These are phyloP conservation scores for Dendronephthya gigantea DNA, from an alignment of 64 coral and sea anemone species.

Conservation along the genomic window DNA sequence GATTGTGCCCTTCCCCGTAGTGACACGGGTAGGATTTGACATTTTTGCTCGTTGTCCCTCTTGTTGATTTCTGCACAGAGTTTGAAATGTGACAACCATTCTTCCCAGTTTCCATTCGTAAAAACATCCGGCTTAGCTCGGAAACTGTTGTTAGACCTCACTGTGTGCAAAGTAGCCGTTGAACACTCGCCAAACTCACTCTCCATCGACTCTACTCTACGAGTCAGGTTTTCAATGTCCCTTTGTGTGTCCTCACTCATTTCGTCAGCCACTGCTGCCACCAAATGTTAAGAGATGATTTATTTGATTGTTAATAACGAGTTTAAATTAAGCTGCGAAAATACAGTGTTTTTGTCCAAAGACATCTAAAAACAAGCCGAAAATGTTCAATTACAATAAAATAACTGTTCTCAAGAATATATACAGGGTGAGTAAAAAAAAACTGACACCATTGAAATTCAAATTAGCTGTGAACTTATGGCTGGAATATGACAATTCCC, in stretches of 20 bases:
- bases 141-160: not conserved
- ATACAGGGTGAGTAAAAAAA: too few relatives aligned
- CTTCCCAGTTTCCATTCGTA: slow-evolving; percentile 11
- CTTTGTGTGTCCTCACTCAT: not conserved
- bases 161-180: not conserved
- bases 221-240: not conserved
- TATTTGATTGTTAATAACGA: not conserved
- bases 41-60: not conserved
- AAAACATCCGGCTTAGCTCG: not conserved
- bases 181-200: not conserved
- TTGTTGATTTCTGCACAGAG: slow-evolving; percentile 1
- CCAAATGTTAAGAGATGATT: slow-evolving; percentile 1
- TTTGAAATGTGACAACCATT: not conserved
- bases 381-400: too few relatives aligned
- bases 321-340: too few relatives aligned
- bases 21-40: not conserved
- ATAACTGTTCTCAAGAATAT: too few relatives aligned
- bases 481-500: too few relatives aligned
- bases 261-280: not conserved
- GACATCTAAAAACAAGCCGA: too few relatives aligned
- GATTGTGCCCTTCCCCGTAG: not conserved
- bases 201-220: not conserved
- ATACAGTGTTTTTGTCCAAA: too few relatives aligned
- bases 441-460: too few relatives aligned
- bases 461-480: too few relatives aligned